phyloP scores from a whole-genome alignment of 1,140 invertebrate species.

The Bombus turneri region DNA sequence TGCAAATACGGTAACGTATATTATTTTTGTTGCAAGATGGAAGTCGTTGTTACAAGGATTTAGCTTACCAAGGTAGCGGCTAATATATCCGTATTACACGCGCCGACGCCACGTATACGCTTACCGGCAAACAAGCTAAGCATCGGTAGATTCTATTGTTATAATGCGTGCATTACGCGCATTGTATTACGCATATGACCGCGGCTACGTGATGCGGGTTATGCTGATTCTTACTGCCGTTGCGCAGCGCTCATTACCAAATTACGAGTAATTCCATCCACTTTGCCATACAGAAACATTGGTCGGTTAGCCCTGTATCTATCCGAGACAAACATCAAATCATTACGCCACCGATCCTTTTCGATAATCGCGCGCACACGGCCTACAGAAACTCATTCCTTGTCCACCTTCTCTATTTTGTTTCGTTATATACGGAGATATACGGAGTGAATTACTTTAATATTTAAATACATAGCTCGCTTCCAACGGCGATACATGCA shows the following conservation, averaged over 20 bases:
- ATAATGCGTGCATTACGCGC: slow-evolving; percentile 18
- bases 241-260: slow-evolving; percentile 42
- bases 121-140: no score
- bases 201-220: slow-evolving; percentile 41
- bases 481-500: neutral
- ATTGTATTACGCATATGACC: slow-evolving; percentile 42
- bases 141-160: slow-evolving; percentile 24
- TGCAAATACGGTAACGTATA: neutral
- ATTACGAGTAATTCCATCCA: slow-evolving; percentile 52
- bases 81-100: slow-evolving; percentile 9
- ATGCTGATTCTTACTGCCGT: slow-evolving; percentile 34
- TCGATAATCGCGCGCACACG: neutral
- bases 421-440: neutral
- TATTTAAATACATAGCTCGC: neutral
- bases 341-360: slow-evolving; percentile 11
- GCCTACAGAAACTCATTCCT: neutral
- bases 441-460: no score
- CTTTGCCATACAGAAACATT: slow-evolving; percentile 37
- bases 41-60: neutral
- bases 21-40: neutral
- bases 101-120: no score
- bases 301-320: neutral
- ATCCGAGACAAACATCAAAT: neutral
- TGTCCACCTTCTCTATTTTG: no score
- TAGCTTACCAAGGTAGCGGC: neutral